Evolutionary conservation across 2,113 vertebrate genomes (phyloP), one percentile per base, ranked within the genome.

Genomic region (rabbit (Oryctolagus cuniculus)): DNA sequence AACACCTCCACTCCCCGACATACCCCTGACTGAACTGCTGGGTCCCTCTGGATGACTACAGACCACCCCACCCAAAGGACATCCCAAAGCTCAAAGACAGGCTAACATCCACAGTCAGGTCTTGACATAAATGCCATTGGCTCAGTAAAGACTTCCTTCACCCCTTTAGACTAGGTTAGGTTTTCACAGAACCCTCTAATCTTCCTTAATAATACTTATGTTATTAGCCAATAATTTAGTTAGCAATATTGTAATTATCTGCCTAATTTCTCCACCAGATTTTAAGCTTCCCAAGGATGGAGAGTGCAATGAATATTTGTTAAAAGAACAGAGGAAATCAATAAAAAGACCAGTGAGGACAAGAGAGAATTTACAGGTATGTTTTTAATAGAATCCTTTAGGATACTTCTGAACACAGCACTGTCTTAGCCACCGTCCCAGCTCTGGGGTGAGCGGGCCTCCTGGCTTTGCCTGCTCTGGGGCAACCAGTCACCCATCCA

Each of bases 261-360:
- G 74, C 70, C 49, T 86, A 90, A 77, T 36, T 31, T 82, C 64
- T 93, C 25, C 67, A 87, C 24, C 73, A 96, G 67, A 93, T 53
- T 91, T 90, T 74, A 93, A 90, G 73, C 64, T 86, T 89, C 55
- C 29, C 19, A 92, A 78, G 27, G 63, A 89, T 58, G 24, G 27
- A 31, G 53, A 77, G 16, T 84, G 22, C 24, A 91, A 87, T 69
- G 90, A 69, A 58, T 27, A 88, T n/a, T 66, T 93, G 19, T 92
- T 96, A 93, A 95, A 87, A 38, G 53, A 80, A 63, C 58, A 87
- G 74, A 95, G 24, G 21, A 88, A 90, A 93, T 77, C 61, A 84
- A 38, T 64, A 58, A 78, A 94, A 87, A 96, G 63, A 78, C 10
- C 17, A 78, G 44, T 81, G 27, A 80, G 72, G 38, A 34, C 16